Conservation (phyloP, 2,113 vertebrate species). For the Myrmophylax atrothorax region DNA sequence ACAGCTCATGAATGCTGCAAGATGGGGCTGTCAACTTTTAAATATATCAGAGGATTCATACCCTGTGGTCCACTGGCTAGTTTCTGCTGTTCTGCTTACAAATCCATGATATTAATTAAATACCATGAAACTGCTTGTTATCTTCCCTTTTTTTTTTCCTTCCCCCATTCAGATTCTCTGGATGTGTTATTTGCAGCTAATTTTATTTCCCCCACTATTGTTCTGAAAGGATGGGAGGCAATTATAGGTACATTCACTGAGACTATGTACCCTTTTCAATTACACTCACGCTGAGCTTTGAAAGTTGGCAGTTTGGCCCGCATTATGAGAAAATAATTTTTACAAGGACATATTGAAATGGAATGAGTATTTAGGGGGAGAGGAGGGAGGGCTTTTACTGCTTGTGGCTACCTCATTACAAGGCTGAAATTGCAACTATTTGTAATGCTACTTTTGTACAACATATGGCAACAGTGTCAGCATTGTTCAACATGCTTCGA, state of each 20-base stretch:
- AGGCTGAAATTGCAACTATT: background rate
- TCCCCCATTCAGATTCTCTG: background rate
- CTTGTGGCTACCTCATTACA: background rate
- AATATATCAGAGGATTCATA: background rate
- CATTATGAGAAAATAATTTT: background rate
- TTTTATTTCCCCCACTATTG: background rate
- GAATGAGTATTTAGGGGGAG: background rate
- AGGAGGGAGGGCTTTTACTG: background rate
- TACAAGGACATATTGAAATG: background rate
- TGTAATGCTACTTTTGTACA: background rate
- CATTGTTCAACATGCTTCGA: background rate
- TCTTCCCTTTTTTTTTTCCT: background rate
- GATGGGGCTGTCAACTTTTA: conserved; percentile 9
- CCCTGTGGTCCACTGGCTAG: background rate
- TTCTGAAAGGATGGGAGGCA: background rate
- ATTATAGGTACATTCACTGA: background rate
- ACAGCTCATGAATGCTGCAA: background rate
- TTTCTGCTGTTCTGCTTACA: conserved; percentile 22
- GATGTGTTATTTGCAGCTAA: background rate
- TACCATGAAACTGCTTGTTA: background rate
- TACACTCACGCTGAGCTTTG: background rate
- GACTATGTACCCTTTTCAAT: background rate
- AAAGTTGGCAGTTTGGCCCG: background rate
- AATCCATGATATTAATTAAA: conserved; percentile 30
- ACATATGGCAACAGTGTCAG: background rate